phyloP scores from a whole-genome alignment of 2,797 vertebrate species.

The Phoeniculus purpureus region DNA sequence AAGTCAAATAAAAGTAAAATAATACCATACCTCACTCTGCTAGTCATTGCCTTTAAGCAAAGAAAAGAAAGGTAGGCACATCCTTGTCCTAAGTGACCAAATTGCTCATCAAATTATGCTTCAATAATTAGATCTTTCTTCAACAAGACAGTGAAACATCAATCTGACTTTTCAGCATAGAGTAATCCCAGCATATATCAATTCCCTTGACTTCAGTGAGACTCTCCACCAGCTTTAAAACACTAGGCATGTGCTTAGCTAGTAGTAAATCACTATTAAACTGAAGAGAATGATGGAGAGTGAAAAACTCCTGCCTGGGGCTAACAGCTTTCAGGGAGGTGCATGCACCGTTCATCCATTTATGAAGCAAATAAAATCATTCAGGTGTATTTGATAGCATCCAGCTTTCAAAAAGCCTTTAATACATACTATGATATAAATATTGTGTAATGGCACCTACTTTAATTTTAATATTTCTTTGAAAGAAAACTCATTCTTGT shows the following conservation, averaged over 20 bases:
- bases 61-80: not conserved
- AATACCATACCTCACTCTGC: no score
- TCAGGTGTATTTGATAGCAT: constrained; percentile 23
- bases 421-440: not conserved
- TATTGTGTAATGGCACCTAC: not conserved
- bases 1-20: not conserved
- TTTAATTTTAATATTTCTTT: not conserved
- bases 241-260: not conserved
- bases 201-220: not conserved
- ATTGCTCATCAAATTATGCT: not conserved
- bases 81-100: not conserved
- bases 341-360: not conserved
- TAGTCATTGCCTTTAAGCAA: not conserved
- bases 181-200: not conserved
- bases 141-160: not conserved
- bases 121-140: not conserved
- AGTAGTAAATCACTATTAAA: constrained; percentile 47
- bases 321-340: constrained; percentile 23
- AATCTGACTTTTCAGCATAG: not conserved
- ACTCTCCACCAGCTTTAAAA: not conserved
- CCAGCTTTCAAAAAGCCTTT: constrained; percentile 6
- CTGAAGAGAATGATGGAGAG: not conserved
- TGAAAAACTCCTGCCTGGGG: constrained; percentile 18
- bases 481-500: not conserved
- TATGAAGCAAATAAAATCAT: constrained; percentile 40